phyloP scores from a whole-genome alignment of 2,113 vertebrate species.

The Narcine bancroftii region DNA sequence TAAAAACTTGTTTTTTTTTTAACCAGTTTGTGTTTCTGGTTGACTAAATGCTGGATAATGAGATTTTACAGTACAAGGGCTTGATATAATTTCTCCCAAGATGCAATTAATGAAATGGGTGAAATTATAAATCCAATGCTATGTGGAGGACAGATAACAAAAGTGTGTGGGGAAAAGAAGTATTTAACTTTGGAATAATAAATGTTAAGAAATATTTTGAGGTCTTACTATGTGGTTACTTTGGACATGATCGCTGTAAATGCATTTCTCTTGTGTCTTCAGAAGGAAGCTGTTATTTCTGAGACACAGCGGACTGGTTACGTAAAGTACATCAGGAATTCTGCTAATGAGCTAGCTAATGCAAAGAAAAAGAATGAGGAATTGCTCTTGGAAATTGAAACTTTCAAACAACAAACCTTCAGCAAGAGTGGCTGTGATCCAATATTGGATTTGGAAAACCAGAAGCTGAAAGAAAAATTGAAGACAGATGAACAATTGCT shows the following conservation, averaged over 20 bases:
- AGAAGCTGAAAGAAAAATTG: not conserved
- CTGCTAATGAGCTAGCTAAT: not conserved
- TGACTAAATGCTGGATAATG: too few relatives aligned
- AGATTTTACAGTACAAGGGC: too few relatives aligned
- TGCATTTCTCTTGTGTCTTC: not conserved
- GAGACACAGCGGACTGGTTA: not conserved
- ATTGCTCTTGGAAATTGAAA: not conserved
- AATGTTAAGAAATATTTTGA: not conserved
- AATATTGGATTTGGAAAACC: not conserved
- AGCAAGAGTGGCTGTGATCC: slow-evolving; percentile 20
- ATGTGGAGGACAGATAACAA: not conserved
- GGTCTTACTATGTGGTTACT: not conserved
- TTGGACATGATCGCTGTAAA: not conserved
- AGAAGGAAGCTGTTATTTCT: not conserved
- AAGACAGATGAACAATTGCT: not conserved
- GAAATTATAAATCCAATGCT: not conserved
- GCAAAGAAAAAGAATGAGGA: not conserved
- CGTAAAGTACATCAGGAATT: not conserved
- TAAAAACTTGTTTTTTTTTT: too few relatives aligned
- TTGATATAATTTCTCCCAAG: not conserved
- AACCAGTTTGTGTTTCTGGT: too few relatives aligned
- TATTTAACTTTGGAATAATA: not conserved
- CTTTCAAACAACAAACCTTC: not conserved
- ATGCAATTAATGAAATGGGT: too few relatives aligned
- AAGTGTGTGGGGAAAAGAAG: not conserved